Evolutionary conservation across 2,797 vertebrate species (phyloP), one percentile per base, ranked within the genome.

Genomic region (Arnoldichthys spilopterus): DNA sequence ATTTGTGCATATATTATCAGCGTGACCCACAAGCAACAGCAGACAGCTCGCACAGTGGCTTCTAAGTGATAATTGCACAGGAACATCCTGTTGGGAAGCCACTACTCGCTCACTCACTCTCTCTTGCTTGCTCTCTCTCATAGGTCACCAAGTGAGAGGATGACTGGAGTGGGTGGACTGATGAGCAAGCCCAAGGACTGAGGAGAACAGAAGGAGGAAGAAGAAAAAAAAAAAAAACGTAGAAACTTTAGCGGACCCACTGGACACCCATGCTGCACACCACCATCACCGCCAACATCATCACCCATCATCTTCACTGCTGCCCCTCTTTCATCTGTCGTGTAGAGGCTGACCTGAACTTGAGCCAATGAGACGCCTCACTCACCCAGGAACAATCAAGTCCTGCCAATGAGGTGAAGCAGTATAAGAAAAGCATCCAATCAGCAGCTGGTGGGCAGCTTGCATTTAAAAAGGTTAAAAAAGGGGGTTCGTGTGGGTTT

Each of bases 21-120:
- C 22, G 18, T 78, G 61, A 59, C 67, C 63, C 51, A 64, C 66
- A 80, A 89, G 86, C 85, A 87, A 85, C 81, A 90, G 85, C 73
- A 67, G 87, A 86, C 91, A 94, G 92, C 92, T 94, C 91, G 92
- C 86, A 79, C 32, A 40, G 53, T 68, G 58, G 77, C 68, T 78
- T 76, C 76, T 15, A 58, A 66, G 83, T 78, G 74, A 88, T 93
- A 91, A 93, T 93, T 91, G 88, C 87, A 91, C 74, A 72, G 82
- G 79, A 88, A 87, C 61, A 74, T 88, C 90, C 90, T 84, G 88
- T 84, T 78, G 88, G 80, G 89, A 89, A 34, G 79, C 78, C 74
- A 72, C 61, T 49, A 26, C 40, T 76, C 56, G 74, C 43, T 73
- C 34, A 64, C 84, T 68, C 67, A 28, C 26, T 53, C 26, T 69